Conservation (phyloP, 2,888 invertebrate species). For the Lamellibrachia columna region DNA sequence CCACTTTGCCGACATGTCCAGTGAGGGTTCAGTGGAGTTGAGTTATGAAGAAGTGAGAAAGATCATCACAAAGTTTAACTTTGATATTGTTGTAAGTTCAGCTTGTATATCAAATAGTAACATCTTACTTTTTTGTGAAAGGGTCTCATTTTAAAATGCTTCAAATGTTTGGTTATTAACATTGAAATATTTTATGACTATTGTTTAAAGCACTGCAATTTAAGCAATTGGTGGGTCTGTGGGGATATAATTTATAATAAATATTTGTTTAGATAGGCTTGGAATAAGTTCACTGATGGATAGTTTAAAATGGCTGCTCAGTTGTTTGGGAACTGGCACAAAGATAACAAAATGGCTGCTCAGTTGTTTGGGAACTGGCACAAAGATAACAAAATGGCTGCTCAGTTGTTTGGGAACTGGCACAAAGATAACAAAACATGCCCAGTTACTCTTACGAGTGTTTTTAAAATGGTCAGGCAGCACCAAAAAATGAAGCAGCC, state of each 20-base stretch:
- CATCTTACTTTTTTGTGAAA: conserved; percentile 17
- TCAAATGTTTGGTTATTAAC: background rate
- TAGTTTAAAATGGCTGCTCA: no score
- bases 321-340: no score
- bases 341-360: no score
- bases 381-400: no score
- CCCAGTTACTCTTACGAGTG: no score
- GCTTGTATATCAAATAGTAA: background rate
- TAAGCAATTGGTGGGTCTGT: background rate
- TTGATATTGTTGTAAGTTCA: conserved; percentile 62
- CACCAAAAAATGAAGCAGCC: no score
- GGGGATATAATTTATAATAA: background rate
- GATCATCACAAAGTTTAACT: conserved; percentile 85
- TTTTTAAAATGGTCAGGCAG: no score
- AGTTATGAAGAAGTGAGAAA: conserved; percentile 84
- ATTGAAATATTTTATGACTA: background rate
- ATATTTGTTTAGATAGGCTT: no score
- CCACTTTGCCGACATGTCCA: conserved; percentile 83
- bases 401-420: no score
- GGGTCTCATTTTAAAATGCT: conserved; percentile 16
- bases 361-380: no score
- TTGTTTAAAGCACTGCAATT: background rate
- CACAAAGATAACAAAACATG: no score
- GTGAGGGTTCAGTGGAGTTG: conserved; percentile 91
- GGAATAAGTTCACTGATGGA: no score